Percentiles rank a stretch among this genome's conserved stretches.
Evolutionary conservation across 2,888 invertebrate genomes (phyloP).

Genomic region (Tenodera sinensis): DNA sequence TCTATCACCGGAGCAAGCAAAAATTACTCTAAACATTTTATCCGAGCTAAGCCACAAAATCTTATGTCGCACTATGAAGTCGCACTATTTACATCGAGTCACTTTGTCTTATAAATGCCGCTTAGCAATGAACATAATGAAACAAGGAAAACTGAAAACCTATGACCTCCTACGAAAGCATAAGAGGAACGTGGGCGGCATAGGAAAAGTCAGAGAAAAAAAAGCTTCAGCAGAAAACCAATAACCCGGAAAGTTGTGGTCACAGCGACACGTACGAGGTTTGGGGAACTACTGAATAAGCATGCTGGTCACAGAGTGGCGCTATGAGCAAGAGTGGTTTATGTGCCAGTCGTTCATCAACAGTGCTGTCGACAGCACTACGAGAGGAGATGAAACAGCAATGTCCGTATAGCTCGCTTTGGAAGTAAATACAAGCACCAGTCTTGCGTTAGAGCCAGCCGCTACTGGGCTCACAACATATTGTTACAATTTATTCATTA

Average conservation of each 20-base stretch:
- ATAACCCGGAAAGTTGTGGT: neutral
- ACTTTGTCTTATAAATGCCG: neutral
- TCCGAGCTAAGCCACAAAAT: no score
- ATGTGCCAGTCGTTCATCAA: neutral
- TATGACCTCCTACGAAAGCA: neutral
- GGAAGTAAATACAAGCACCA: no score
- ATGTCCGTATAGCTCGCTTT: no score
- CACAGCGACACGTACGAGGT: neutral
- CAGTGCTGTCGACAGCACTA: neutral
- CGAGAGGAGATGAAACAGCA: neutral
- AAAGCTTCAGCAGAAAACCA: neutral
- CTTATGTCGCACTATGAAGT: no score
- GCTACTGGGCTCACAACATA: no score
- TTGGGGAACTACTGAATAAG: neutral
- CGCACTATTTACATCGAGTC: neutral
- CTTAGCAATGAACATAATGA: neutral
- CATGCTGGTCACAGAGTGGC: neutral
- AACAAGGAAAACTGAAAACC: neutral
- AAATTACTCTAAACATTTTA: no score
- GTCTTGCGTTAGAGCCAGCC: no score
- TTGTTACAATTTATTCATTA: no score
- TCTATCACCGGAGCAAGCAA: no score
- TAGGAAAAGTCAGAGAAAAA: neutral
- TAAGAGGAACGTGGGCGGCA: neutral
- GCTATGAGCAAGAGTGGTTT: neutral